Base-by-base conservation (phyloP, 2,888 invertebrate genomes). In the Chirona hameri region DNA sequence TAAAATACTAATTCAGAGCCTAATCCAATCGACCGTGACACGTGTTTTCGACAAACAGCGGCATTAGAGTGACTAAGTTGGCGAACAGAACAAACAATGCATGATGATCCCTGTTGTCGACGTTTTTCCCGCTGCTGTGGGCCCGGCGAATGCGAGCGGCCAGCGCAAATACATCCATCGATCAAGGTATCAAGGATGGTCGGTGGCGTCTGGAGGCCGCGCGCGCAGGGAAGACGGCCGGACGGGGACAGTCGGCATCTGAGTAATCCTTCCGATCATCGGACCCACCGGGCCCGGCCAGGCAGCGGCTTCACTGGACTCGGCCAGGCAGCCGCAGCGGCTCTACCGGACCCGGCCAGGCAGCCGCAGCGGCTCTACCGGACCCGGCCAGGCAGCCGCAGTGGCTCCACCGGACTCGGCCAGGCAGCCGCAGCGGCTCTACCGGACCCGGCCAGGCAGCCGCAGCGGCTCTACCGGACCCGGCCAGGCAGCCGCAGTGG, bases 21-120 rank as follows among this genome's bases (percentile, higher is more conserved):
- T 72, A 72, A 72, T 72, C 72, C 72, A 72, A 72, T 72, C 72
- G 31, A 4, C 31, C 1, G 72, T 27, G 29, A 72, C 31, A 18
- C 27, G 72, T 72, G 72, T 72, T 72, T 72, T 72, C 72, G 72
- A 72, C 29, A 72, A 72, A 72, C 72, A 72, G 5, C 31, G 31
- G 72, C 72, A 72, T 72, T 72, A 72, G 72, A 27, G 18, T 72
- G 31, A 27, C 72, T 72, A 31, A 72, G 72, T 72, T 72, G 29
- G 72, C 31, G 72, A 72, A 72, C 72, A 72, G 31, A 72, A 72
- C 72, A 72, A 72, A 72, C 72, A 72, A 72, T 72, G 72, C 72
- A 72, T 72, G 72, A 72, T 72, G 72, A 72, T 72, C 15, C 72
- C 72, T 15, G 29, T 31, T 27, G 72, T 31, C 15, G 14, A 27